Base-by-base conservation (phyloP, 30 jellyfish, hydroid and myxozoan genomes). In the Cassiopea andromeda region DNA sequence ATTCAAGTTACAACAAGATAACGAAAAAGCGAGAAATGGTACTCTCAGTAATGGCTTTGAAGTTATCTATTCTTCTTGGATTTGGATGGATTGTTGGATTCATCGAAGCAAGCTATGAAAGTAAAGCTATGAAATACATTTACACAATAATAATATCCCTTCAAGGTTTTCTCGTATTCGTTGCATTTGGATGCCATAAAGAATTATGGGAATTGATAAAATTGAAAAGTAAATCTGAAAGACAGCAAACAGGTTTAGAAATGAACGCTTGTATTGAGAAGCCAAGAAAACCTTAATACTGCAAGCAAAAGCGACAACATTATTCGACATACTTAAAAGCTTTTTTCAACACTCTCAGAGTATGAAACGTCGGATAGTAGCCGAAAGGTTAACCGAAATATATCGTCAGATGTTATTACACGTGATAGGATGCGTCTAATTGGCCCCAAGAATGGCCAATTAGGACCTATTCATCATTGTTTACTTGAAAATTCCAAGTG, bases 131-230 rank as follows among this genome's bases (percentile, higher is more conserved):
- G 95, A 60, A 17, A 18, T 78, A 78, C 54, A 77, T 82, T 64
- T 88, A 68, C 74, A 48, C 73, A 45, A 70, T 88, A 1, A 46
- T 88, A 1, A 58, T 73, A 17, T 67, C 91, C 2, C 77, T 78
- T 27, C 95, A 88, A 49, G 95, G 95, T 7, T 16, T 77, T 17
- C 64, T 88, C 38, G 95, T 88, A 14, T 79, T 78, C 13, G 1
- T 88, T 78, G 95, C 95, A 19, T 88, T 88, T 75, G 90, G 95
- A 27, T 78, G 95, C 66, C 90, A 88, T 83, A 71, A 70, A 13
- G 74, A 87, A 19, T 64, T 71, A 48, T 18, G 68, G 90, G 72
- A 66, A 5, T 46, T 69, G 67, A 4, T 66, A n/a, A 46, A 60
- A 66, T 44, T 2, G 82, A 45, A 7, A 54, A 75, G 68, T 16